phyloP scores from a whole-genome alignment of 2,113 vertebrate species.

The Xiphias gladius region DNA sequence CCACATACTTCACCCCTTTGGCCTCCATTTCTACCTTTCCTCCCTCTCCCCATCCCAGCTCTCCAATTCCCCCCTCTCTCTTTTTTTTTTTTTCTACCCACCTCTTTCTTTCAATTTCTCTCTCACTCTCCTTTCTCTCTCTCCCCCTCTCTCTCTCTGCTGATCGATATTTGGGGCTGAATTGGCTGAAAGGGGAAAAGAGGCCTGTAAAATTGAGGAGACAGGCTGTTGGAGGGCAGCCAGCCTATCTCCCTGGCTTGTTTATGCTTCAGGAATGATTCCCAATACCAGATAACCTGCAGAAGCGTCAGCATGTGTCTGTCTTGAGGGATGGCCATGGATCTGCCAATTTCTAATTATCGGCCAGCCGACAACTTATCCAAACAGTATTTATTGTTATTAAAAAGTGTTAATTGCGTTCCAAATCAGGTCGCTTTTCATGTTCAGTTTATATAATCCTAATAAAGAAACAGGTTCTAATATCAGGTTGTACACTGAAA shows the following conservation, averaged over 20 bases:
- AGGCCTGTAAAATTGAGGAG: conserved; percentile 80
- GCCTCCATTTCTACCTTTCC: conserved; percentile 65
- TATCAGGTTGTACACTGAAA: conserved; percentile 15
- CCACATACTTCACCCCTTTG: conserved; percentile 69
- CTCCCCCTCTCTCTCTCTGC: conserved; percentile 45
- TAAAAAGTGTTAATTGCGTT: conserved; percentile 73
- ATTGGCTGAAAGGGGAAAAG: conserved; percentile 82
- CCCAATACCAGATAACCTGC: conserved; percentile 81
- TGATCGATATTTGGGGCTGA: conserved; percentile 83
- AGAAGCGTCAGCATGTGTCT: conserved; percentile 80
- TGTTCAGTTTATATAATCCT: conserved; percentile 15
- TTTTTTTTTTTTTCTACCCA: conserved; percentile 38
- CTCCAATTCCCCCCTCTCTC: conserved; percentile 51
- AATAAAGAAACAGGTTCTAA: conserved; percentile 32
- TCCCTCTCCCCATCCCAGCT: conserved; percentile 49
- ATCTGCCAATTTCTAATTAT: conserved; percentile 79
- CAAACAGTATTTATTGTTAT: conserved; percentile 76
- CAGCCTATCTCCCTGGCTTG: conserved; percentile 80
- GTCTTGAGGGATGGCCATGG: conserved; percentile 77
- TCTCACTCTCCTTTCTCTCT: conserved; percentile 9
- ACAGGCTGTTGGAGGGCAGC: conserved; percentile 77
- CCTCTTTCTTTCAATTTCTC: conserved; percentile 62
- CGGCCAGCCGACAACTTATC: conserved; percentile 67
- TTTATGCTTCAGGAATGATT: conserved; percentile 84
- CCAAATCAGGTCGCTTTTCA: conserved; percentile 39